These are phyloP conservation scores for Hyalella azteca DNA, from an alignment of 2,888 invertebrate species.

Conservation along the genomic window DNA sequence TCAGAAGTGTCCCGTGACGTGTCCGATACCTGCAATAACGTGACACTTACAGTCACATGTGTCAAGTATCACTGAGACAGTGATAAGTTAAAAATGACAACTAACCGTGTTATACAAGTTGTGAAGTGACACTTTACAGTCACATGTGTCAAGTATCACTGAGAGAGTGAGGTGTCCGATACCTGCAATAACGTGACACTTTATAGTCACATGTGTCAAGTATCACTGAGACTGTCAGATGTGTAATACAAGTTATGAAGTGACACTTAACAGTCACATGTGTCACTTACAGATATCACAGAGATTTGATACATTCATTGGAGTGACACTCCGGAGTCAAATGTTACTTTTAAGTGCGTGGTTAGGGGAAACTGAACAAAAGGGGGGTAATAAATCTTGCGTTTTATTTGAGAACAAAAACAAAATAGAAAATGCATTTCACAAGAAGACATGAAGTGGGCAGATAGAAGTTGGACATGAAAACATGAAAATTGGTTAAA, in stretches of 20 bases:
- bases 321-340: background rate
- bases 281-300: background rate
- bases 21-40: conserved; percentile 23
- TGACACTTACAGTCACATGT: background rate
- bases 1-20: conserved; percentile 15
- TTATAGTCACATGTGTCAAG: background rate
- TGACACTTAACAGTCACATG: background rate
- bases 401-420: too few species aligned
- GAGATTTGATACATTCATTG: background rate
- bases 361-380: too few species aligned
- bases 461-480: too few species aligned
- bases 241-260: background rate
- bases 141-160: background rate
- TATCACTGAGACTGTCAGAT: background rate
- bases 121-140: background rate
- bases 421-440: too few species aligned
- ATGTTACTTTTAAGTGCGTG: too few species aligned
- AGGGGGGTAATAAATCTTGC: too few species aligned
- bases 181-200: background rate
- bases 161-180: background rate
- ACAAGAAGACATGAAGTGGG: too few species aligned
- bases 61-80: background rate
- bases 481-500: too few species aligned
- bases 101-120: background rate
- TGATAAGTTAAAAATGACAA: background rate